Evolutionary conservation across 2,113 vertebrate genomes (phyloP).

Genomic region (Passer domesticus): DNA sequence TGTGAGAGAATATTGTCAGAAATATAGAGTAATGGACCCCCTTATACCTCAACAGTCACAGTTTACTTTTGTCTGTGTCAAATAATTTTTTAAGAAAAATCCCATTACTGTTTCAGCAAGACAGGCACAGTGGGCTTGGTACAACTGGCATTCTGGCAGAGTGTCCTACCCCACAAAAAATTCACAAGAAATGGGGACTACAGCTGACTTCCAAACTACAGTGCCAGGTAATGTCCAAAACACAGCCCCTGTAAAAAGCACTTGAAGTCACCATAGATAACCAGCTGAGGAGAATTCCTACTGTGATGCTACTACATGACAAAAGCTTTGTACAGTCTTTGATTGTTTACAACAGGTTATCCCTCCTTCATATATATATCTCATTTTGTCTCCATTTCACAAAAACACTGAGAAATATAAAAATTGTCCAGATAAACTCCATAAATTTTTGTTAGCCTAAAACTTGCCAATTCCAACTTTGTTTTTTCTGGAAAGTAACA

Average conservation of each 20-base stretch:
- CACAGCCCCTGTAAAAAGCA: neutral
- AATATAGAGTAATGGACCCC: neutral
- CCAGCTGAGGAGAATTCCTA: neutral
- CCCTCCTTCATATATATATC: accelerated
- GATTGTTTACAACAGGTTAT: neutral
- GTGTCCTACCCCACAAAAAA: accelerated
- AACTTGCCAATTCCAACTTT: neutral
- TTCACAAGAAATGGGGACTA: accelerated
- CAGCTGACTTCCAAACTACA: neutral
- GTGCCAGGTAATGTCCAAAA: neutral
- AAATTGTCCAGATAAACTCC: neutral
- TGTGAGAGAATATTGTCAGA: neutral
- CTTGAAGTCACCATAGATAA: neutral
- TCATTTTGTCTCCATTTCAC: neutral
- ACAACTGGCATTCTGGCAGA: neutral
- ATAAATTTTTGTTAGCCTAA: neutral
- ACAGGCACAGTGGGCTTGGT: neutral
- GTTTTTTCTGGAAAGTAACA: neutral
- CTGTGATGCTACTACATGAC: neutral
- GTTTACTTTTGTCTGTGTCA: neutral
- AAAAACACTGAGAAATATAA: neutral
- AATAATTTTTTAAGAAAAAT: neutral
- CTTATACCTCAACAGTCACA: neutral
- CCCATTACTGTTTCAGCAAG: accelerated
- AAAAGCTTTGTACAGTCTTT: neutral